Evolutionary conservation across 2,888 invertebrate species (phyloP).

Genomic region (Patella depressa): DNA sequence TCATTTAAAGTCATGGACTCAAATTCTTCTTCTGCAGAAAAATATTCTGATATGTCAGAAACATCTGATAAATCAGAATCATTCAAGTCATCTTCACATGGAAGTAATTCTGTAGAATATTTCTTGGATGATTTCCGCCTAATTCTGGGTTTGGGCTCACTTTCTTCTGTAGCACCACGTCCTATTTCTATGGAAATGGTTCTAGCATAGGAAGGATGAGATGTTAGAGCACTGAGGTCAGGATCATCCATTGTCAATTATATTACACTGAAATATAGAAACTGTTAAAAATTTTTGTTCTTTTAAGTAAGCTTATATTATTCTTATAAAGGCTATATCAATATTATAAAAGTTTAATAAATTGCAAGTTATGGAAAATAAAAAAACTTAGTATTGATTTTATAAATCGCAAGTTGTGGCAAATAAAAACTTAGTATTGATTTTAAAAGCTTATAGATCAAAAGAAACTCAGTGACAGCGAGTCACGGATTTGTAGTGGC

Average conservation of each 20-base stretch:
- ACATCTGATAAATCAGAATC: background rate
- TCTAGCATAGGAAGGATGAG: conserved; percentile 3
- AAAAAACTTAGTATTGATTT: no score
- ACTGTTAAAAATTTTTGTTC: no score
- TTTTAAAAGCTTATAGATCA: no score
- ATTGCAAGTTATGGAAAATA: no score
- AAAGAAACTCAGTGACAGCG: no score
- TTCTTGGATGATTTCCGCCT: background rate
- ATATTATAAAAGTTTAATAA: no score
- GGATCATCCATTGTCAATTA: background rate
- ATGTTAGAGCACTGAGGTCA: background rate
- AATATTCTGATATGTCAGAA: conserved; percentile 1
- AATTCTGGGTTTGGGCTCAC: background rate
- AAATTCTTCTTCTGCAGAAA: background rate
- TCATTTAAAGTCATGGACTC: background rate
- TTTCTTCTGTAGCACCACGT: background rate
- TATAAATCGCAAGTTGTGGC: no score
- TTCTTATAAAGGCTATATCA: no score
- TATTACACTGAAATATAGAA: no score
- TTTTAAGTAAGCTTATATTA: no score
- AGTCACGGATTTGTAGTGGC: no score
- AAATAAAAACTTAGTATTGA: no score
- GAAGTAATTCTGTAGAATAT: background rate
- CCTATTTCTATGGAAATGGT: background rate
- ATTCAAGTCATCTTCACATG: background rate